These are phyloP conservation scores for Maccullochella peelii DNA, from an alignment of 2,113 vertebrate species.

Conservation along the genomic window DNA sequence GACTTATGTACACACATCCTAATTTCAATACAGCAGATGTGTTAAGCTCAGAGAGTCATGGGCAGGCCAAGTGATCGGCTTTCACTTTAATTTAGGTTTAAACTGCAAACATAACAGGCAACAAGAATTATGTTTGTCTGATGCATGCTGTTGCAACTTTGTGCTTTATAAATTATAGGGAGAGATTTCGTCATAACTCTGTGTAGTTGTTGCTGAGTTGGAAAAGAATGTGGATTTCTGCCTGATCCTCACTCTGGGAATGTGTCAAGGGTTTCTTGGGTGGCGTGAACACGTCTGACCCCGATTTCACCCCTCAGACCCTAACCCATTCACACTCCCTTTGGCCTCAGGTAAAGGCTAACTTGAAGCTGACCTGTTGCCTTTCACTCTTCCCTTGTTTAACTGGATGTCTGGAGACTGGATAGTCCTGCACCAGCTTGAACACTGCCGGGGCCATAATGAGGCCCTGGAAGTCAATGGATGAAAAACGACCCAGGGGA, in stretches of 20 bases:
- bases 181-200: neutral
- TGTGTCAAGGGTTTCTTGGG: constrained; percentile 45
- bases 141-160: neutral
- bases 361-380: constrained; percentile 51
- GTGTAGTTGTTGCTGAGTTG: neutral
- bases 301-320: constrained; percentile 54
- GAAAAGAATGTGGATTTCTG: constrained; percentile 26
- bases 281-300: constrained; percentile 62
- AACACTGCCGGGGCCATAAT: constrained; percentile 36
- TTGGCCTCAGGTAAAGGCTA: constrained; percentile 66
- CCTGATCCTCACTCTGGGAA: constrained; percentile 44
- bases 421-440: constrained; percentile 26
- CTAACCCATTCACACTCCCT: constrained; percentile 37
- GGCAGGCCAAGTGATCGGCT: neutral
- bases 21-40: constrained; percentile 10
- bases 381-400: constrained; percentile 53
- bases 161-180: neutral
- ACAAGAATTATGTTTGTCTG: neutral
- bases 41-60: neutral
- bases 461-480: constrained; percentile 52
- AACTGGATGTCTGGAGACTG: constrained; percentile 45
- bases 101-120: constrained; percentile 15
- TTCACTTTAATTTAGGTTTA: constrained; percentile 1
- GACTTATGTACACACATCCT: constrained; percentile 8
- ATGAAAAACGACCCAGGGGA: constrained; percentile 45